These are phyloP conservation scores for Phocoena phocoena DNA, from an alignment of 2,113 vertebrate genomes.

Conservation along the genomic window DNA sequence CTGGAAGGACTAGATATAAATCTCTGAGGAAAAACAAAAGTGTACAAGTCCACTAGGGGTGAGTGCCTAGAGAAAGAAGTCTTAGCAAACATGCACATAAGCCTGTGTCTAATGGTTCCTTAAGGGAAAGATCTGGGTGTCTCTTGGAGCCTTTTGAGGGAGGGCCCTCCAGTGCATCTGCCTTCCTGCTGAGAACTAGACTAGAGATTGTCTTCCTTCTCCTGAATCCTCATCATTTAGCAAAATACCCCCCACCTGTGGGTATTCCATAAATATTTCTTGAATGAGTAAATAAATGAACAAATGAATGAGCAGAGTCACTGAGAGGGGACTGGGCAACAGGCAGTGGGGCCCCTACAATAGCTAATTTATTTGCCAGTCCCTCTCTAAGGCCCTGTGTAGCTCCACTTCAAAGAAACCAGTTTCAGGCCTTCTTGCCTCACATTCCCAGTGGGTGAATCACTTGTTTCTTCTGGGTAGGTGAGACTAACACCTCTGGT, in stretches of 20 bases:
- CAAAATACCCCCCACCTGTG: neutral
- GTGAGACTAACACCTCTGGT: neutral
- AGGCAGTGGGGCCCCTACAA: neutral
- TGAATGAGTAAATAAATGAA: neutral
- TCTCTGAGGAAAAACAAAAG: neutral
- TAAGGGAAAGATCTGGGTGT: neutral
- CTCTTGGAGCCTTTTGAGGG: neutral
- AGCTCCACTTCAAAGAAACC: conserved; percentile 41
- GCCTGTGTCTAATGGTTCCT: neutral
- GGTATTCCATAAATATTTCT: neutral
- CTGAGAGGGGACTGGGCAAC: neutral
- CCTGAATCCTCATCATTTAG: neutral
- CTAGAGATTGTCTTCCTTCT: neutral
- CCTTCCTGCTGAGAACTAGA: neutral
- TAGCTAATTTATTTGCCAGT: neutral
- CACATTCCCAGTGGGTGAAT: conserved; percentile 53
- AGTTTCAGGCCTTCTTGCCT: neutral
- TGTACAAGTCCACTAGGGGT: neutral
- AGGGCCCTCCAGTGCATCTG: neutral
- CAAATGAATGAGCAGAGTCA: neutral
- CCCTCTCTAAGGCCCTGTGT: neutral
- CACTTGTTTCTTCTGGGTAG: conserved; percentile 21
- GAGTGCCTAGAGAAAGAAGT: neutral
- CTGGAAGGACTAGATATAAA: conserved; percentile 1
- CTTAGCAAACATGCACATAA: neutral